A percentile compares a stretch with the other conserved stretches of the same genome.
Conservation (phyloP, 1,140 invertebrate genomes). For the Vollenhovia emeryi region DNA sequence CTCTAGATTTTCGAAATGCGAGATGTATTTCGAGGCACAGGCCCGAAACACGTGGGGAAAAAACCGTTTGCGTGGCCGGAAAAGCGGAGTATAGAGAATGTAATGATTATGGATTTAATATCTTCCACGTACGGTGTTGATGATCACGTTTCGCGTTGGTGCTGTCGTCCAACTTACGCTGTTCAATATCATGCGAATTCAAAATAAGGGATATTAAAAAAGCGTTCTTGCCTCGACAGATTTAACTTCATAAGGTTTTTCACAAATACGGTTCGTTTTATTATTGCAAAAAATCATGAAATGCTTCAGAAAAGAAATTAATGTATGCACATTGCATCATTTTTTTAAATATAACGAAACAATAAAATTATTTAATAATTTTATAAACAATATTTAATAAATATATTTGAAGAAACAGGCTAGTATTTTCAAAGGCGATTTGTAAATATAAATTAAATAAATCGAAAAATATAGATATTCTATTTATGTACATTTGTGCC, state of each 20-base stretch:
- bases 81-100: conserved; percentile 21
- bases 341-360: not conserved
- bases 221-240: not conserved
- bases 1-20: not conserved
- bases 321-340: not conserved
- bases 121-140: conserved; percentile 15
- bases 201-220: not conserved
- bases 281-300: not conserved
- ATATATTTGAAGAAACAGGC: not conserved
- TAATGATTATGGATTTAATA: conserved; percentile 56
- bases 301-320: not conserved
- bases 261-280: not conserved
- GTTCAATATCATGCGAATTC: not conserved
- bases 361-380: not conserved
- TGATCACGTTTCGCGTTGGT: conserved; percentile 59
- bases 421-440: not conserved
- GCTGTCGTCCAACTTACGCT: conserved; percentile 31
- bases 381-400: too few species aligned
- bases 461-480: not conserved
- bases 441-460: not conserved
- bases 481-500: not conserved
- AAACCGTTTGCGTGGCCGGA: not conserved
- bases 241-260: not conserved
- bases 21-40: not conserved
- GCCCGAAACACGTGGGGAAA: conserved; percentile 20